Evolutionary conservation across 2,113 vertebrate species (phyloP).

Genomic region (Platycercus adscitus): DNA sequence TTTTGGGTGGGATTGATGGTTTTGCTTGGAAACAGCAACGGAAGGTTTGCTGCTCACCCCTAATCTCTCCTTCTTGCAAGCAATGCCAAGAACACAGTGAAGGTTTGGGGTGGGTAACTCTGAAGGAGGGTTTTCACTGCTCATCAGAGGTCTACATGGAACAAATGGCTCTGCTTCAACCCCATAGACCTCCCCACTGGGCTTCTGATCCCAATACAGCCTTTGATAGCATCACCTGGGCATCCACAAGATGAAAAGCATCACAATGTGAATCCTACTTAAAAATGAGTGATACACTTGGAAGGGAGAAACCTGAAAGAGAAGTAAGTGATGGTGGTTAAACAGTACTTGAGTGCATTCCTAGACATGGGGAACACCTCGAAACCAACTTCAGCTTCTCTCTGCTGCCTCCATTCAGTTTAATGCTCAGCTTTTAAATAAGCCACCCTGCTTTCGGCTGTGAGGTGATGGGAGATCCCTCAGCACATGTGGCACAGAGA

Average conservation of each 20-base stretch:
- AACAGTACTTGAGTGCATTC: neutral
- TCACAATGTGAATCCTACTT: neutral
- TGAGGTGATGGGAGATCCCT: neutral
- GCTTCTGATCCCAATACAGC: neutral
- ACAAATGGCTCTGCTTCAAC: neutral
- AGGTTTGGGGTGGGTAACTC: neutral
- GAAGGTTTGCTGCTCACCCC: neutral
- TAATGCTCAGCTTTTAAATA: neutral
- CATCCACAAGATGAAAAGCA: neutral
- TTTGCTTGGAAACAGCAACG: neutral
- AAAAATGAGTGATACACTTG: neutral
- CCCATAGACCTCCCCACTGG: neutral
- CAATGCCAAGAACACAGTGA: neutral
- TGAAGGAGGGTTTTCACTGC: neutral
- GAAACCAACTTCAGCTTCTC: neutral
- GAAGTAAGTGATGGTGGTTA: neutral
- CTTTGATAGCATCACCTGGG: neutral
- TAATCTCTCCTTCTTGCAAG: neutral
- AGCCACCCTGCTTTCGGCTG: neutral
- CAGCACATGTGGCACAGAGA: accelerated
- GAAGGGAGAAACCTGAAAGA: neutral
- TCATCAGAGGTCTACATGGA: accelerated
- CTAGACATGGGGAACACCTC: neutral
- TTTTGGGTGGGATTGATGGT: accelerated
- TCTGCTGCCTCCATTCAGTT: neutral